These are phyloP conservation scores for Nudaria mundana DNA, from an alignment of 2,888 invertebrate species.

Conservation along the genomic window DNA sequence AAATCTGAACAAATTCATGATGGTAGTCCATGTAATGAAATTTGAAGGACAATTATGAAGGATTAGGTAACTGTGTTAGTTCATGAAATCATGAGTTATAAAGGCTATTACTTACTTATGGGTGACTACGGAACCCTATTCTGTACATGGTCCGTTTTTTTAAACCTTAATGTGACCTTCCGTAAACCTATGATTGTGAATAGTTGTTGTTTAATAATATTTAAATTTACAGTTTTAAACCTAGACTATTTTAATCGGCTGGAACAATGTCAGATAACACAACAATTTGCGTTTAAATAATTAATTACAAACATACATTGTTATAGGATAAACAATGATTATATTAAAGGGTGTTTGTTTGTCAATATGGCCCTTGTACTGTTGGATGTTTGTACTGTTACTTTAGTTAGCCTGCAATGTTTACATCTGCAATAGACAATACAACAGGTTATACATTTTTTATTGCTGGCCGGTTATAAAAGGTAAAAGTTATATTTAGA, in stretches of 20 bases:
- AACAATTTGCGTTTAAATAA: constrained; percentile 60
- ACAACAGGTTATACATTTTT: constrained; percentile 19
- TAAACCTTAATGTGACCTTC: too few species aligned
- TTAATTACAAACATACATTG: constrained; percentile 56
- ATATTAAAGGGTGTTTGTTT: constrained; percentile 63
- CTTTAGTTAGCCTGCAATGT: constrained; percentile 26
- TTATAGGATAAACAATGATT: constrained; percentile 62
- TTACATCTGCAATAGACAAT: constrained; percentile 25
- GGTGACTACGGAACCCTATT: too few species aligned
- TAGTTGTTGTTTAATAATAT: too few species aligned
- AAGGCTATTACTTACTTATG: too few species aligned
- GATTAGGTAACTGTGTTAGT: too few species aligned
- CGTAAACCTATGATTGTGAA: too few species aligned
- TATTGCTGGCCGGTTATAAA: constrained; percentile 3
- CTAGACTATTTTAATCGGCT: constrained; percentile 33
- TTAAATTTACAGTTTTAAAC: constrained; percentile 12
- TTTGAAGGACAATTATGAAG: too few species aligned
- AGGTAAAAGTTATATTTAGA: not conserved
- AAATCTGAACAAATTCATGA: too few species aligned
- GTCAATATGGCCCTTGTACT: constrained; percentile 61
- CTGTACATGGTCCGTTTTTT: too few species aligned
- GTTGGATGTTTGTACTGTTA: constrained; percentile 36
- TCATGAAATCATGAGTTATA: too few species aligned
- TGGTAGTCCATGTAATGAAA: too few species aligned
- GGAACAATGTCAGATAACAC: constrained; percentile 48